Percentiles rank a stretch among this genome's conserved stretches.
Conservation (phyloP, 2,888 invertebrate genomes). For the Formica aserva region DNA sequence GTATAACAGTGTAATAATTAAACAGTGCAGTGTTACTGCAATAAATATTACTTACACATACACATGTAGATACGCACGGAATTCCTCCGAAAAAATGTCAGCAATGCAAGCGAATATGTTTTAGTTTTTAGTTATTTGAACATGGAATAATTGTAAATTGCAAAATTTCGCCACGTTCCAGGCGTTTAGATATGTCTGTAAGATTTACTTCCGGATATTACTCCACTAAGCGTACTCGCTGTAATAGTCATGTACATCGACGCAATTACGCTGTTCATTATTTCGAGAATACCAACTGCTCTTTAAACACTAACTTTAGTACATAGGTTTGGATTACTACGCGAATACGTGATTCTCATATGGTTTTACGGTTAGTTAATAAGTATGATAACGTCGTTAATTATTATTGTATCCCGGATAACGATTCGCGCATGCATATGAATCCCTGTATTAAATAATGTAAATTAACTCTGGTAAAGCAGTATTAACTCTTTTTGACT, state of each 20-base stretch:
- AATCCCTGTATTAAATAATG: neutral
- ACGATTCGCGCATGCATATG: neutral
- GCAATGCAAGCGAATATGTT: neutral
- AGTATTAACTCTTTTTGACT: neutral
- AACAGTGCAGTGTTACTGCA: neutral
- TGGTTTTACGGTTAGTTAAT: conserved; percentile 45
- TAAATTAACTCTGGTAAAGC: neutral
- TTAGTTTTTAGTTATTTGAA: neutral
- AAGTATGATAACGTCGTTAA: conserved; percentile 33
- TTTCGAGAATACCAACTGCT: conserved; percentile 47
- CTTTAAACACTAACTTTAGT: conserved; percentile 45
- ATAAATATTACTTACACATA: neutral
- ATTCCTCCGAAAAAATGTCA: neutral
- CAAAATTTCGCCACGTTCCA: conserved; percentile 21
- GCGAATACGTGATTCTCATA: conserved; percentile 34
- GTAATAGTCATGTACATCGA: conserved; percentile 36
- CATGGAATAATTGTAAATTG: conserved; percentile 25
- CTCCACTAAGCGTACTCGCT: neutral
- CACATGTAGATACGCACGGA: neutral
- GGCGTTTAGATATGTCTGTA: conserved; percentile 14
- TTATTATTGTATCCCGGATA: conserved; percentile 36
- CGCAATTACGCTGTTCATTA: conserved; percentile 44
- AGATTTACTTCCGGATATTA: conserved; percentile 40
- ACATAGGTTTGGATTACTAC: conserved; percentile 38
- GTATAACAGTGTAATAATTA: conserved; percentile 8